Base-by-base conservation (phyloP, 2,797 vertebrate genomes). In the Iguana delicatissima region DNA sequence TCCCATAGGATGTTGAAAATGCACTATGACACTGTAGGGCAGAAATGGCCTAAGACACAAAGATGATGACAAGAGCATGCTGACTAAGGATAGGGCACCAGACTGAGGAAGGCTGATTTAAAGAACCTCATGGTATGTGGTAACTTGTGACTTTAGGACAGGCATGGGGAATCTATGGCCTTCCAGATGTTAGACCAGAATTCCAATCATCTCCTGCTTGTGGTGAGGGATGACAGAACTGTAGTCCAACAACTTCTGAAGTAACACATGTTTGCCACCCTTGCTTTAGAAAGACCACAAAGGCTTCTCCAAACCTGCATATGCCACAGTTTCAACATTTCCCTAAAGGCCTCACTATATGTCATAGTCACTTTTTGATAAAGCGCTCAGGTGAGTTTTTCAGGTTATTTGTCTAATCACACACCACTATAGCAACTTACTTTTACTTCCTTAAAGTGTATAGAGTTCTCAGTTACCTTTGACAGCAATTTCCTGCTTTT, bases 341-440 rank as follows among this genome's bases (percentile, higher is more conserved):
- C 46, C 52, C 85, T 79, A n/a, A 72, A 83, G 89, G 2, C 6
- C 1, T 84, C 38, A 74, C 87, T 79, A 10, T 89, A 52, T 55
- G 84, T 26, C 8, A 76, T 3, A 6, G 50, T 67, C 79, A 64
- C n/a, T 80, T 22, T 29, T 6, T 85, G 14, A 38, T 67, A 62
- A 22, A 87, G 79, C 80, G 80, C 82, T 73, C 9, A 91, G 74
- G 93, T 88, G 87, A 93, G 64, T 87, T 91, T 93, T 74, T 89
- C 2, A 90, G 18, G 18, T 64, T 82, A 76, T 90, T 62, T 82
- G 76, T 90, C 88, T 88, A 20, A 88, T 91, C 72, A 42, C 46
- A 35, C 85, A 35, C 73, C 10, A 5, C 24, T 94, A 82, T 67
- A 87, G 85, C 8, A 89, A 92, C 84, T 90, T 80, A 0, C 55